These are phyloP conservation scores for Otus scops DNA, from an alignment of 2,797 vertebrate species.

Conservation along the genomic window DNA sequence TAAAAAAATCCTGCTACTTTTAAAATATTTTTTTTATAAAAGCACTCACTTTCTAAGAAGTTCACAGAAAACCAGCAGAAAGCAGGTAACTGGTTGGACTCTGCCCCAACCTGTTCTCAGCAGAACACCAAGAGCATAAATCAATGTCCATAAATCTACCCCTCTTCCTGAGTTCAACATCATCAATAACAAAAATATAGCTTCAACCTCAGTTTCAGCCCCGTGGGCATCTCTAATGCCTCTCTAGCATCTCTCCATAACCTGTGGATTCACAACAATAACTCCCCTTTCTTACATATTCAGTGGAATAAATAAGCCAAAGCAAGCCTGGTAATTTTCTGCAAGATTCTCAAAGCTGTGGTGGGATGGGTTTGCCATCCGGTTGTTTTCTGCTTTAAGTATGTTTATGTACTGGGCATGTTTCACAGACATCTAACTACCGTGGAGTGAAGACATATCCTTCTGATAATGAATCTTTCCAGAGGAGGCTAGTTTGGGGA, in stretches of 20 bases:
- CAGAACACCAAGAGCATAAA: not conserved
- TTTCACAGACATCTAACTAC: not conserved
- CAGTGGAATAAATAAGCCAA: not conserved
- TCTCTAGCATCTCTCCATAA: not conserved
- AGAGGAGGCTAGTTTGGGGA: slow-evolving; percentile 24
- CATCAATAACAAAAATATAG: not conserved
- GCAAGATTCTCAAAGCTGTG: not conserved
- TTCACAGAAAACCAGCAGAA: not conserved
- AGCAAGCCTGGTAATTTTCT: not conserved
- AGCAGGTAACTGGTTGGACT: not conserved
- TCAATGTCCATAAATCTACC: not conserved
- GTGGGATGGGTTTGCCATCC: not conserved
- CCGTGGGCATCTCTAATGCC: not conserved
- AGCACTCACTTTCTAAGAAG: not conserved
- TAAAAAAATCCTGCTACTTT: not conserved
- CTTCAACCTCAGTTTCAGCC: not conserved
- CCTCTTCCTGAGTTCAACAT: not conserved
- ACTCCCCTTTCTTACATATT: not conserved
- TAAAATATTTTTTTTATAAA: not conserved
- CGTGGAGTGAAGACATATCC: not conserved
- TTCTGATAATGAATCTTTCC: not conserved
- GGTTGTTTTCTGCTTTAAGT: not conserved
- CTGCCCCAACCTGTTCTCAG: not conserved
- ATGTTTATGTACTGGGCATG: not conserved
- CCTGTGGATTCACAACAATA: not conserved